Conservation (phyloP, 2,888 invertebrate species). For the Yponomeuta malinellus region DNA sequence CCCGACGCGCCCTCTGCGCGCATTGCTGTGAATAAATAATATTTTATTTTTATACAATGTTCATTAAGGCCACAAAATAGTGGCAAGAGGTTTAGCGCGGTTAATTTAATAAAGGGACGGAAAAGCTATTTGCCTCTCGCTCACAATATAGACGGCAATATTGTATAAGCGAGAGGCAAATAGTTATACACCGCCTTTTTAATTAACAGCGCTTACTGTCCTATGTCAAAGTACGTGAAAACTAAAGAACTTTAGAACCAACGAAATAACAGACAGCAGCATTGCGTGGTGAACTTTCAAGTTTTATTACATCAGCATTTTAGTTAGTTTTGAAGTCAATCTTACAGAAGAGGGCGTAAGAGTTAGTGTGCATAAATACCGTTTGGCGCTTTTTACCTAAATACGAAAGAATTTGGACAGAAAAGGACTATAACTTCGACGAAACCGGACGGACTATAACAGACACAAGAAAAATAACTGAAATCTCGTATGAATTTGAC, state of each 20-base stretch:
- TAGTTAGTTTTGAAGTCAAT: not conserved
- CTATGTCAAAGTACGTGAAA: no score
- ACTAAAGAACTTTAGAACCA: no score
- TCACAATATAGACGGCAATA: no score
- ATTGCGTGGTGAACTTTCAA: not conserved
- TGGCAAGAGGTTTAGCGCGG: no score
- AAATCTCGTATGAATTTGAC: not conserved
- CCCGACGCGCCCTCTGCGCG: slow-evolving; percentile 81
- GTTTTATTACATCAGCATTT: not conserved
- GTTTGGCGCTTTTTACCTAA: not conserved
- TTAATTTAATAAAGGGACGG: no score
- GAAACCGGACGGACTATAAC: not conserved
- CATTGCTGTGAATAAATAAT: no score
- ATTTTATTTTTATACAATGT: no score
- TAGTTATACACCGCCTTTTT: no score
- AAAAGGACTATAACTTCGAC: not conserved
- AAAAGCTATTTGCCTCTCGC: no score
- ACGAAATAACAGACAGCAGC: not conserved
- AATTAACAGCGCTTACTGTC: no score
- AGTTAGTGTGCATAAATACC: slow-evolving; percentile 12
- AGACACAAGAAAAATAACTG: not conserved
- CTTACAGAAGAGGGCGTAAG: not conserved
- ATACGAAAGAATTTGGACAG: not conserved
- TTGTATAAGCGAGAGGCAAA: no score
- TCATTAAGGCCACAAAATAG: no score